Conservation (phyloP, 2,888 invertebrate genomes). For the Theodoxus fluviatilis region DNA sequence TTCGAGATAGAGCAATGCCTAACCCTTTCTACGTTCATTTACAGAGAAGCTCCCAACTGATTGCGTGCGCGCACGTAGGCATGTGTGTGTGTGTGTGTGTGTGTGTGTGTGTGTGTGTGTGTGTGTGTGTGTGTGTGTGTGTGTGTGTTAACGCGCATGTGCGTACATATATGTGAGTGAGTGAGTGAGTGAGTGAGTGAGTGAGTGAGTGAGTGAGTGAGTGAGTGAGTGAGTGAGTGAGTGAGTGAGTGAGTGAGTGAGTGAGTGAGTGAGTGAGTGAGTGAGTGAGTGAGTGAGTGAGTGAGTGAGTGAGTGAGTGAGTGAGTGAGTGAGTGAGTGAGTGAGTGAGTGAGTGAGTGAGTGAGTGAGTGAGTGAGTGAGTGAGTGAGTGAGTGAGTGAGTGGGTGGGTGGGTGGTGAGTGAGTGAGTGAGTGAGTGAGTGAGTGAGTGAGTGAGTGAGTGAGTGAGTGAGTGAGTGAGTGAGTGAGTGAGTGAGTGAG, state of each 20-base stretch:
- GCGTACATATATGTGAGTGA: not conserved
- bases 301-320: slow-evolving; percentile 8
- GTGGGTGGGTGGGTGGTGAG: not conserved
- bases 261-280: not conserved
- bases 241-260: slow-evolving; percentile 3
- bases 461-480: too few species aligned
- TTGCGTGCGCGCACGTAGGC: too few species aligned
- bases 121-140: slow-evolving; percentile 19
- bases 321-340: not conserved
- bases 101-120: slow-evolving; percentile 18
- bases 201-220: not conserved
- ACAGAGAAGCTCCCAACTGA: too few species aligned
- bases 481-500: slow-evolving; percentile 12
- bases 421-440: slow-evolving; percentile 10
- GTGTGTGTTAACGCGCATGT: not conserved
- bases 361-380: slow-evolving; percentile 8
- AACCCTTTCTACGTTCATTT: too few species aligned
- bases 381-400: not conserved
- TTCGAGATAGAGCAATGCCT: too few species aligned
- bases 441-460: slow-evolving; percentile 18
- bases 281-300: not conserved
- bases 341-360: not conserved
- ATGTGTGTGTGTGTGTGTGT: not conserved
- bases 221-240: not conserved
- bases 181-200: not conserved